Percentiles rank a stretch among this genome's conserved stretches.
Evolutionary conservation across 2,797 vertebrate genomes (phyloP).

Genomic region (Schizothorax lantsangensis): DNA sequence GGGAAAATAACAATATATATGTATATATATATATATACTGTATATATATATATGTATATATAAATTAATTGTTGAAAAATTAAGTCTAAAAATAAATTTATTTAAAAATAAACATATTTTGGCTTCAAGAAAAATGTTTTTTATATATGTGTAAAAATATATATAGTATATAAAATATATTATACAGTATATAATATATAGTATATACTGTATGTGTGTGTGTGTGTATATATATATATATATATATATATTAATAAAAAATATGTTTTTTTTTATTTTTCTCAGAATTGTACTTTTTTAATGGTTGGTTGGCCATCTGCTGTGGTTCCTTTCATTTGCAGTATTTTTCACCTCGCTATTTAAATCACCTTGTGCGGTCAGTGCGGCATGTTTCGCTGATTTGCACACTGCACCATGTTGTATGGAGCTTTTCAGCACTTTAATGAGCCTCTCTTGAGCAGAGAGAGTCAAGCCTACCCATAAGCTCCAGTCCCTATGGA

Average conservation of each 20-base stretch:
- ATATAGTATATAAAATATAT: too few species aligned
- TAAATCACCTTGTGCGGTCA: constrained; percentile 12
- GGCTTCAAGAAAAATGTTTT: too few species aligned
- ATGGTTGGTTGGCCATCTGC: not conserved
- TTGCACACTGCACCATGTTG: constrained; percentile 27
- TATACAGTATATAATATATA: too few species aligned
- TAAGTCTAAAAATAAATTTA: too few species aligned
- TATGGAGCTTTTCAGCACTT: constrained; percentile 34
- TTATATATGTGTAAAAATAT: too few species aligned
- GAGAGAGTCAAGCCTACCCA: constrained; percentile 56
- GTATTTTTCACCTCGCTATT: constrained; percentile 14
- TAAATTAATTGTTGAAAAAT: too few species aligned
- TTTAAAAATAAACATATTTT: too few species aligned
- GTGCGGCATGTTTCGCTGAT: constrained; percentile 5
- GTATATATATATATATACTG: too few species aligned
- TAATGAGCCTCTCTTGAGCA: constrained; percentile 42
- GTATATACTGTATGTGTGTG: too few species aligned
- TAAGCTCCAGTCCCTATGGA: constrained; percentile 72
- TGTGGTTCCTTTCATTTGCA: constrained; percentile 4
- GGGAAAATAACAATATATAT: too few species aligned
- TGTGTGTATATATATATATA: not conserved
- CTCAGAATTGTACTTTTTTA: not conserved
- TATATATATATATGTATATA: too few species aligned
- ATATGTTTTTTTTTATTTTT: not conserved
- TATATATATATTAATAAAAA: not conserved